phyloP scores from a whole-genome alignment of 2,888 invertebrate species.

The Aspidiotus rigidus region DNA sequence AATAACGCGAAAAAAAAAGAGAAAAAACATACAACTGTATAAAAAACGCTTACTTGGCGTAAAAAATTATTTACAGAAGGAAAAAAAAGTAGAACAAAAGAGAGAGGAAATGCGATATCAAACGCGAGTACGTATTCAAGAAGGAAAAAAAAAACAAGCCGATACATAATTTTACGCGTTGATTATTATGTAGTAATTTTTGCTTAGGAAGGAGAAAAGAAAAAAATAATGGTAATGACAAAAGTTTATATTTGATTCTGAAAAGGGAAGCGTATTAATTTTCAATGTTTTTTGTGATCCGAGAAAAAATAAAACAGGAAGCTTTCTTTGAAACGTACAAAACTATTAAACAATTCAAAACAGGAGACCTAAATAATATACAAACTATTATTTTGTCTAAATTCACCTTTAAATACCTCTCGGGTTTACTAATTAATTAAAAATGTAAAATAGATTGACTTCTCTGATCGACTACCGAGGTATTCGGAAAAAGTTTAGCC shows the following conservation, averaged over 20 bases:
- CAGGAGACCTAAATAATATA: conserved; percentile 24
- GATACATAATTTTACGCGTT: conserved; percentile 7
- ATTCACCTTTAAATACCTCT: no score
- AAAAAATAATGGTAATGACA: no score
- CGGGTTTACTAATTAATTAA: no score
- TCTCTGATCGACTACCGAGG: no score
- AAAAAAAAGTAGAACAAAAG: conserved; percentile 1
- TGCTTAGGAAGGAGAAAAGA: no score
- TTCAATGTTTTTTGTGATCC: conserved; percentile 4
- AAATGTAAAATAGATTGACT: no score
- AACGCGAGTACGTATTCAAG: conserved; percentile 20
- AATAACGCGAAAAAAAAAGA: conserved; percentile 4
- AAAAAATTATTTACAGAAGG: background rate
- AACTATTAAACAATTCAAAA: conserved; percentile 19
- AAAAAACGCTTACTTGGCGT: conserved; percentile 2
- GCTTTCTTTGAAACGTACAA: conserved; percentile 17
- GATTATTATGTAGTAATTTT: conserved; percentile 5
- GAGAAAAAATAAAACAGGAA: conserved; percentile 7
- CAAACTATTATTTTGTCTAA: conserved; percentile 15
- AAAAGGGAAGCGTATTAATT: background rate
- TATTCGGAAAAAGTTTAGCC: no score
- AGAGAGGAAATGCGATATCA: conserved; percentile 21
- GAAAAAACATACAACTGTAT: conserved; percentile 14
- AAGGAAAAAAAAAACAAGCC: conserved; percentile 13
- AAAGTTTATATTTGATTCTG: no score